Evolutionary conservation across 2,888 invertebrate species (phyloP).

Genomic region (Cheilosia vernalis): DNA sequence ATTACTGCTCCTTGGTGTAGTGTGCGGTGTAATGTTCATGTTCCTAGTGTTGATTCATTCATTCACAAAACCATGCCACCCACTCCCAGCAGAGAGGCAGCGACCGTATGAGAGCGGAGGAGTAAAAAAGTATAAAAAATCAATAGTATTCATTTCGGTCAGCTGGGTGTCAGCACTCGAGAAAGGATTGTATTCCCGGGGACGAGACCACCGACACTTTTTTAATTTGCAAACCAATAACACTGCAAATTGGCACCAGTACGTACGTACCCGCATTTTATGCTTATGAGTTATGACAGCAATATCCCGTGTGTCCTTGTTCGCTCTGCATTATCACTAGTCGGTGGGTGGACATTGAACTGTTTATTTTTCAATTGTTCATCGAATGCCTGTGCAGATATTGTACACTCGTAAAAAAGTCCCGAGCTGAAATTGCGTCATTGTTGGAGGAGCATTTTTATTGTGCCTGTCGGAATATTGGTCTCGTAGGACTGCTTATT

Average conservation of each 20-base stretch:
- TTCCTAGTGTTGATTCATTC: conserved; percentile 21
- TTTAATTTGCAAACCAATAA: conserved; percentile 41
- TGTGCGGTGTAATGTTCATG: not conserved
- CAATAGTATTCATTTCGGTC: conserved; percentile 45
- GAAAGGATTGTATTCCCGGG: conserved; percentile 6
- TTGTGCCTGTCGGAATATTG: conserved; percentile 22
- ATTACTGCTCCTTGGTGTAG: conserved; percentile 1
- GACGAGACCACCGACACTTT: conserved; percentile 23
- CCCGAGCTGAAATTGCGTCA: conserved; percentile 46
- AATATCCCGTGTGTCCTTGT: not conserved
- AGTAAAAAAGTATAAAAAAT: conserved; percentile 26
- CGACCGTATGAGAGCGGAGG: too few relatives aligned
- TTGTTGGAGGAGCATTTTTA: conserved; percentile 39
- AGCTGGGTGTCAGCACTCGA: not conserved
- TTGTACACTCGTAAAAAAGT: conserved; percentile 27
- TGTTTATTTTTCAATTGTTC: conserved; percentile 22
- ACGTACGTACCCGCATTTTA: not conserved
- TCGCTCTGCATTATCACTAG: not conserved
- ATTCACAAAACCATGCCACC: conserved; percentile 34
- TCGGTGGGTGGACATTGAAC: not conserved
- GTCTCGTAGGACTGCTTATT: conserved; percentile 46
- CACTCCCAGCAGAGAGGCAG: too few relatives aligned
- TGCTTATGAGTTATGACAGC: conserved; percentile 17
- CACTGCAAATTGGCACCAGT: conserved; percentile 26
- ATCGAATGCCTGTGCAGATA: conserved; percentile 6